phyloP scores from a whole-genome alignment of 2,888 invertebrate genomes.

The Acleris emargana region DNA sequence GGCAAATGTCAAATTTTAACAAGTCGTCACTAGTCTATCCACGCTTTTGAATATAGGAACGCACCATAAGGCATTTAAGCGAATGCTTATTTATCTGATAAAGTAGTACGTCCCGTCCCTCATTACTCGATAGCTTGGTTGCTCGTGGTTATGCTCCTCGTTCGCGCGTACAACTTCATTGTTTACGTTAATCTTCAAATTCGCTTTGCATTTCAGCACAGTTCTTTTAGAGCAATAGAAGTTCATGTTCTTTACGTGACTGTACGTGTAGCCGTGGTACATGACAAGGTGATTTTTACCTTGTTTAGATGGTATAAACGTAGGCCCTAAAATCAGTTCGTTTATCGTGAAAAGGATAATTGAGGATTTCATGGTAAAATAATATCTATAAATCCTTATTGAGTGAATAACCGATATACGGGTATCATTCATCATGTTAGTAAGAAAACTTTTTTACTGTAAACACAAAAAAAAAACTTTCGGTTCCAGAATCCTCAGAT shows the following conservation, averaged over 20 bases:
- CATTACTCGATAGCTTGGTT: neutral
- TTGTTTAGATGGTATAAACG: constrained; percentile 24
- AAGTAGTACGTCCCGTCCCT: neutral
- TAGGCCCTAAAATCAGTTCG: constrained; percentile 7
- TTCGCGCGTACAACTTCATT: neutral
- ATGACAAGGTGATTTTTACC: constrained; percentile 14
- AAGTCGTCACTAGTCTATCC: no score
- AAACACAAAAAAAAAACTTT: no score
- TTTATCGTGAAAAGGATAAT: no score
- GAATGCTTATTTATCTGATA: neutral
- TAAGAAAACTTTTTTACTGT: no score
- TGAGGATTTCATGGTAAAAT: no score
- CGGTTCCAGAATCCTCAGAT: no score
- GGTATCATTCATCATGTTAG: no score
- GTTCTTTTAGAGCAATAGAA: constrained; percentile 19
- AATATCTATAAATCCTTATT: no score
- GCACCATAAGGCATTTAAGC: neutral
- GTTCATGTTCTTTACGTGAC: neutral
- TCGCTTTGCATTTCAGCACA: constrained; percentile 2
- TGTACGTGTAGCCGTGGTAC: constrained; percentile 11
- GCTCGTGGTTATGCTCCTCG: constrained; percentile 11
- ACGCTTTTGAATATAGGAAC: no score
- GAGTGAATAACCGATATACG: no score
- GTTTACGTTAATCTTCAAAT: neutral
- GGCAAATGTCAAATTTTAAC: no score